A percentile compares a stretch with the other conserved stretches of the same genome.
Evolutionary conservation across 1,140 invertebrate species (phyloP).

Genomic region (Brachionus koreanus): DNA sequence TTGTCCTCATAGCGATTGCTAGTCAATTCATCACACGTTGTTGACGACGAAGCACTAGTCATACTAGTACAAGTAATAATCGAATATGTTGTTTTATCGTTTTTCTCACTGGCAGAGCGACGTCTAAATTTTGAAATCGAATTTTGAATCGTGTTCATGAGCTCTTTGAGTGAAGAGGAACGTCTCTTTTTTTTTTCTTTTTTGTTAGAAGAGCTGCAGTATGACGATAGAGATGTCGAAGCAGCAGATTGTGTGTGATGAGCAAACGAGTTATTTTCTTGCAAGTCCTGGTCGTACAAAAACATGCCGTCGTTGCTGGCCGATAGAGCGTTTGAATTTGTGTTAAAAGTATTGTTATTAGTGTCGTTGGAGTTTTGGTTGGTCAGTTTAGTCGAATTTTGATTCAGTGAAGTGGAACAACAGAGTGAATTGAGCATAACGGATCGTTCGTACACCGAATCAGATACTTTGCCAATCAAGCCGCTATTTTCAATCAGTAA

Average conservation of each 20-base stretch:
- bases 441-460: slow-evolving; percentile 31
- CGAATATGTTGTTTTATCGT: slow-evolving; percentile 36
- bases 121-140: slow-evolving; percentile 41
- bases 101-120: slow-evolving; percentile 41
- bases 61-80: slow-evolving; percentile 40
- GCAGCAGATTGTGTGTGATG: neutral
- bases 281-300: neutral
- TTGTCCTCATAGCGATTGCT: neutral
- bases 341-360: slow-evolving; percentile 21
- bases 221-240: slow-evolving; percentile 20
- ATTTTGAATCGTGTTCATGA: slow-evolving; percentile 43
- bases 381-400: neutral
- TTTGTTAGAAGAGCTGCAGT: slow-evolving; percentile 13
- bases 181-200: slow-evolving; percentile 42
- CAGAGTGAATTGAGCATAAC: slow-evolving; percentile 40
- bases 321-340: slow-evolving; percentile 1
- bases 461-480: slow-evolving; percentile 40
- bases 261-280: slow-evolving; percentile 25
- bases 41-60: slow-evolving; percentile 24
- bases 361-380: slow-evolving; percentile 7
- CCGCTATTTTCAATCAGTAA: slow-evolving; percentile 33
- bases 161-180: neutral
- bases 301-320: slow-evolving; percentile 14
- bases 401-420: slow-evolving; percentile 13
- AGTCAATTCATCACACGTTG: slow-evolving; percentile 11